Evolutionary conservation across 2,888 invertebrate species (phyloP), one percentile per base, ranked within the genome.

Genomic region (Phyllotreta striolata): DNA sequence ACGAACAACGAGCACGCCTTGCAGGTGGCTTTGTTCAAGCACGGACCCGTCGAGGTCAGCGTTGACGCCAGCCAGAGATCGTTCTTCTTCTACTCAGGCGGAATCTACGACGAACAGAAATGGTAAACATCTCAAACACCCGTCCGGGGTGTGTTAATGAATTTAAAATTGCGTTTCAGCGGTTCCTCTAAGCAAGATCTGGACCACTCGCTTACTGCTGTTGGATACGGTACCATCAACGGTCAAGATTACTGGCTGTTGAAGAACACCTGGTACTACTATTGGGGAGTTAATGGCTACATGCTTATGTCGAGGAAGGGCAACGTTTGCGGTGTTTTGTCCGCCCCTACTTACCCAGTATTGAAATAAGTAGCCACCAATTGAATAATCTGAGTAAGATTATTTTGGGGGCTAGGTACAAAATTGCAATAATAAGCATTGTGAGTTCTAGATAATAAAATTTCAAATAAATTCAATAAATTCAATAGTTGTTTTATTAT

Each of bases 231-330:
- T 0, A 86, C 85, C 8, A 84, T 97, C 34, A 88, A 91, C 73
- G 93, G 92, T 0, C 85, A 93, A 76, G 88, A 89, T 64, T 98
- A 95, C 81, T 98, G 97, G 97, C 84, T 97, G 58, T 83, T 97
- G 6, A 97, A 96, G 83, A 97, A 97, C 83, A 96, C 96, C 0
- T 97, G 97, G 97, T 96, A 96, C 0, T 97, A 94, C 72, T 89
- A 95, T 78, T 97, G 96, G 97, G 97, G 97, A 39, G 96, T 97
- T 78, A 95, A 95, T 79, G 97, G 97, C 0, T 98, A 97, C 76
- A 88, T 97, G 0, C 85, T 97, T 1, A 97, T 98, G 91, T 87
- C 95, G 0, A 89, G 91, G 46, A 88, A 88, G 73, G 86, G 96
- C 72, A 97, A 98, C 81, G 96, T 96, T 79, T 98, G 97, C 74